Evolutionary conservation across 2,113 vertebrate species (phyloP), one percentile per base, ranked within the genome.

Genomic region (Synodontis membranacea): DNA sequence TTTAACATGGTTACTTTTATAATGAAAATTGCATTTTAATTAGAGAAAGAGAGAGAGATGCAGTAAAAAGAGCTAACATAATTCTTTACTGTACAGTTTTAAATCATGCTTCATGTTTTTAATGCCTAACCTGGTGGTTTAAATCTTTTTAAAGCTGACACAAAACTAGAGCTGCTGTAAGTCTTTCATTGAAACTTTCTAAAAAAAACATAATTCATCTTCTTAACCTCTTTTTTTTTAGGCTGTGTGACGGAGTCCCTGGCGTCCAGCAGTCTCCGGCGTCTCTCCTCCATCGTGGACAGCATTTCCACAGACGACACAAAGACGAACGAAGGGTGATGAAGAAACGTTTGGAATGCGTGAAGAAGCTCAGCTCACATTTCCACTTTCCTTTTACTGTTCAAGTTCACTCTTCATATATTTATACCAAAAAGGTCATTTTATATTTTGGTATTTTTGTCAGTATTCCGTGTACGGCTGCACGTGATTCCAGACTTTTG

Each of bases 211-310:
- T 54, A 3, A 54, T 80, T 76, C 25, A 52, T 80, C 58, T 80
- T 80, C 21, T 79, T 76, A 17, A 66, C 46, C 84, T 78, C 14
- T 89, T 17, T 90, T 89, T 17, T 90, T 50, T 82, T 80, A 93
- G 92, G 92, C 93, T 92, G 94, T 83, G 88, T 54, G 88, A 84
- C 92, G 0, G 97, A 97, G 88, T 95, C 97, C 0, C 96, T 97
- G 0, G 96, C 94, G 4, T 96, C 97, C 75, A 97, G 96, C 92
- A 99, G 98, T 91, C 97, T 99, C 23, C 96, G 97, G 39, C 96
- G 96, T 23, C 96, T 99, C 42, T 99, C 98, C 23, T 99, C 98
- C 37, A 99, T 99, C 78, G 98, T 99, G 92, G 96, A 99, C 96
- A 99, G 98, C 90, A 99, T 99, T 93, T 96, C 96, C 87, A 97